These are phyloP conservation scores for Parauchenoglanis punctatus DNA, from an alignment of 2,797 vertebrate genomes.

Conservation along the genomic window DNA sequence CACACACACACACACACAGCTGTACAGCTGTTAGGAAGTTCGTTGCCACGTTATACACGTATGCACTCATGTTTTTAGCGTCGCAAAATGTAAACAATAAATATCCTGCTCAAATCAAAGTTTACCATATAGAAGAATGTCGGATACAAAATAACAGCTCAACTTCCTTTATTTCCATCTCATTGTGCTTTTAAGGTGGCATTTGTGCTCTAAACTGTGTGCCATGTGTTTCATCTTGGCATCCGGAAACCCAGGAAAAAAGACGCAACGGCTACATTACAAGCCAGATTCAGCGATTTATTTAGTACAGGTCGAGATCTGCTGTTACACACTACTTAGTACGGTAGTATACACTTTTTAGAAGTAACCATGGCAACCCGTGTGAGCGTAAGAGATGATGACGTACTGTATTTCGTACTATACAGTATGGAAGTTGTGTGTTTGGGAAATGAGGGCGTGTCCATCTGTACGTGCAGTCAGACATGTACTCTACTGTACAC, in stretches of 20 bases:
- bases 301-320: too few species aligned
- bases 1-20: neutral
- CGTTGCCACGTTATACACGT: too few species aligned
- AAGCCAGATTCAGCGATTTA: too few species aligned
- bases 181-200: neutral
- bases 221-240: neutral
- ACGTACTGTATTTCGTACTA: neutral
- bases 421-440: neutral
- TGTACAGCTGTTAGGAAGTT: neutral
- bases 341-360: neutral
- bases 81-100: neutral
- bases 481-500: neutral
- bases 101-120: neutral
- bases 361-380: neutral
- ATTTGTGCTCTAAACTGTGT: neutral
- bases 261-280: neutral
- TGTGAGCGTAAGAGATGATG: neutral
- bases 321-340: neutral
- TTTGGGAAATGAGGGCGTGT: constrained; percentile 10
- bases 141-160: neutral
- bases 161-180: neutral
- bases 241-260: neutral
- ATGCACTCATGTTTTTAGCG: too few species aligned
- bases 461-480: constrained; percentile 16
- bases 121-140: too few species aligned